Evolutionary conservation across 2,888 invertebrate genomes (phyloP), one percentile per base, ranked within the genome.

Genomic region (Cremastinae sp.): DNA sequence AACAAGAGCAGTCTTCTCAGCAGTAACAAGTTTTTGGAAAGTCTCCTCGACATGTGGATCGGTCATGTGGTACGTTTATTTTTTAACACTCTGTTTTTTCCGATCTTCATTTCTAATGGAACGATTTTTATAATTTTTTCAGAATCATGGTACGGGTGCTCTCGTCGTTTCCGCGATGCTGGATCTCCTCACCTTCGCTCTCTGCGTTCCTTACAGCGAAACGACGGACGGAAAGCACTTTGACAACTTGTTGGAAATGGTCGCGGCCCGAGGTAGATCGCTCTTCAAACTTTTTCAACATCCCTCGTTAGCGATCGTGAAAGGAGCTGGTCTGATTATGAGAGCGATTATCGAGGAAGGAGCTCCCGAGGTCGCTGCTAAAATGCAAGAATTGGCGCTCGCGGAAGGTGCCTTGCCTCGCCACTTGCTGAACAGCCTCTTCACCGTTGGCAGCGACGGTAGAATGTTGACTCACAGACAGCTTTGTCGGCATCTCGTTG

Each of bases 151-250:
- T 62, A 98, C 97, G 66, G 99, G 99, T 2, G 98, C 99, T 53
- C 91, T 99, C 58, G 96, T 99, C 10, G 96, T 99, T 78, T 96
- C 98, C 34, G 97, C 98, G 79, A 98, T 99, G 98, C 92, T 99
- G 88, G 99, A 99, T 90, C 97, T 99, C 88, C 91, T 99, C 79
- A 99, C 99, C 43, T 99, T 98, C 91, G 96, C 98, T 2, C 92
- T 99, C 47, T 99, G 99, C 91, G 97, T 98, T 78, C 99, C 99
- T 2, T 99, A 99, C 91, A 97, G 98, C 87, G 99, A 99, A 91
- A 99, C 99, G 2, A 99, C 99, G 0, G 98, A 98, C 87, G 97
- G 98, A 61, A 96, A 96, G 87, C 97, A 97, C 88, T 98, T 98
- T 90, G 99, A 99, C 90, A 94, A 94, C 82, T 91, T 99, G 64